A percentile compares a stretch with the other conserved stretches of the same genome.
Conservation (phyloP, 2,888 invertebrate genomes). For the Scaptomyza polygonia region DNA sequence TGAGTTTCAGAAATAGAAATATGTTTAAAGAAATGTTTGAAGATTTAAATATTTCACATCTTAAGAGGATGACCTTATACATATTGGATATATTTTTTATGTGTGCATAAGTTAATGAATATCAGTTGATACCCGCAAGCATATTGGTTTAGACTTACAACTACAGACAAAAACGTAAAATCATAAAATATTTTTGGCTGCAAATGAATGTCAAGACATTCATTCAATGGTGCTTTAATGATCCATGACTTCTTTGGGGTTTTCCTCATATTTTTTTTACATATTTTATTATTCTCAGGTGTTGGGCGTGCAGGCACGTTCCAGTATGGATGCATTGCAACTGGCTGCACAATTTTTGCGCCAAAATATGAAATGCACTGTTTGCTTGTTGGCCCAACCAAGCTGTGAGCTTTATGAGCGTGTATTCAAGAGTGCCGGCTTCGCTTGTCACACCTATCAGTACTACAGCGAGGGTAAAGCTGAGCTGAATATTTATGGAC, state of each 20-base stretch:
- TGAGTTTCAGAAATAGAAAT: no score
- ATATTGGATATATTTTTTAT: no score
- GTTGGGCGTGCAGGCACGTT: constrained; percentile 48
- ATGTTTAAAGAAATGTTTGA: no score
- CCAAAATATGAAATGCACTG: constrained; percentile 35
- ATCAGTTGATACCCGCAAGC: no score
- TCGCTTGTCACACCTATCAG: constrained; percentile 44
- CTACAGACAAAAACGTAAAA: no score
- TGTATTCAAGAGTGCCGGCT: constrained; percentile 39
- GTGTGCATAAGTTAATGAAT: no score
- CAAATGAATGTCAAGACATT: no score
- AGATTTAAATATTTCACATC: no score
- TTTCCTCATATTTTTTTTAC: neutral
- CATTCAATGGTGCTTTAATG: neutral
- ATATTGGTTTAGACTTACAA: no score
- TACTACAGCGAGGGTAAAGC: constrained; percentile 28
- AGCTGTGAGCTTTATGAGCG: constrained; percentile 24
- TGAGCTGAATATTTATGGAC: constrained; percentile 49
- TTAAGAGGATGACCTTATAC: no score
- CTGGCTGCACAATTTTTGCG: constrained; percentile 48
- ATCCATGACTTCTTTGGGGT: neutral
- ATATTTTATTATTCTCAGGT: constrained; percentile 21
- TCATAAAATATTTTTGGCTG: neutral
- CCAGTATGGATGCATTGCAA: constrained; percentile 41
- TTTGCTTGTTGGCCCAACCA: constrained; percentile 42